Evolutionary conservation across 2,888 invertebrate genomes (phyloP), one percentile per base, ranked within the genome.

Genomic region (Lydus trimaculatus): DNA sequence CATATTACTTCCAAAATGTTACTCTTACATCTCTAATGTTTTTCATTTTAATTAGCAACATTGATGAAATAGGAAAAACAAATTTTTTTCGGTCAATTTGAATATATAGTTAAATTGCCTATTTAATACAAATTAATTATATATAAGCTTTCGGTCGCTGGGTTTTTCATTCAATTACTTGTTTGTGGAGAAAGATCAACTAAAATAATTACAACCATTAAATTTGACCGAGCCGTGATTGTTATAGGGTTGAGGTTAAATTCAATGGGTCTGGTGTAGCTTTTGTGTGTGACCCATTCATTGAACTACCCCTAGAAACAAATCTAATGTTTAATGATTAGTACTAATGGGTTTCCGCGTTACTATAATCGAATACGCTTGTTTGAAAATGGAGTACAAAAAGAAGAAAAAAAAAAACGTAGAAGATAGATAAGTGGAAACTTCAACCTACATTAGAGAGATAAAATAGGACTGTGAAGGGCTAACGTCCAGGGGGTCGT

Each of bases 401-500:
- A n/a, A n/a, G n/a, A n/a, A n/a, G n/a, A n/a, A 28, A 28, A 28
- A 28, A 28, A 28, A 28, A 28, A 4, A 28, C 8, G 33, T 9
- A 0, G 11, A 13, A 33, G 9, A 33, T 33, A 33, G 33, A 9
- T 31, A 31, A 31, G 13, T 0, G 36, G 36, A 4, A 13, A 36
- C 13, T 36, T 36, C 13, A 36, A 13, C 5, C 2, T 4, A 36
- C 13, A 36, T 36, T 36, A 36, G 36, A 36, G 11, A 5, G 15
- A 36, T 11, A 36, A 15, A 15, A 15, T 15, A 28, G 28, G 56
- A 39, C 48, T n/a, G n/a, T n/a, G n/a, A n/a, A n/a, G n/a, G n/a
- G n/a, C n/a, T 72, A 72, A 70, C 71, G 74, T 74, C 72, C 75
- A 74, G 61, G 63, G 72, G 73, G 67, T 74, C 76, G 77, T 77